Percentiles rank a stretch among this genome's conserved stretches.
phyloP scores from a whole-genome alignment of 2,888 invertebrate species.

The Synergus laeviventris region DNA sequence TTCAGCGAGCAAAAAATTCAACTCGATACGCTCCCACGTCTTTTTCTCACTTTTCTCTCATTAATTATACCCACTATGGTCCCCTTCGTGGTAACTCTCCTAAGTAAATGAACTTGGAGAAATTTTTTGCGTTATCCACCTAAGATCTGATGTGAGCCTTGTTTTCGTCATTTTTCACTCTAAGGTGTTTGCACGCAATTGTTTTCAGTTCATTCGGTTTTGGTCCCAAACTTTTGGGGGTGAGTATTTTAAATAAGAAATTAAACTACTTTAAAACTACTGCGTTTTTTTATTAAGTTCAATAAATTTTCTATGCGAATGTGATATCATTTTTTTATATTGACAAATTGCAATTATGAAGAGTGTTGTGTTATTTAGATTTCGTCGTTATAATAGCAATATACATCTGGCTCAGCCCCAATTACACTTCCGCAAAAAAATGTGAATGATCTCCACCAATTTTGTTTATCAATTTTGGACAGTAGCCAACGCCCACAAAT shows the following conservation, averaged over 20 bases:
- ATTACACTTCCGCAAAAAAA: not conserved
- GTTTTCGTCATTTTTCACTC: not conserved
- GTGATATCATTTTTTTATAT: too few species aligned
- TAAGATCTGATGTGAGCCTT: too few species aligned
- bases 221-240: too few species aligned
- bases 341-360: too few species aligned
- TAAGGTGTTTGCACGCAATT: not conserved
- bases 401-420: not conserved
- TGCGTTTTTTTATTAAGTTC: not conserved
- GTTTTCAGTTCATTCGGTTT: not conserved
- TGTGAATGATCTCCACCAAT: not conserved
- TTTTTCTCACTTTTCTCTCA: slow-evolving; percentile 18
- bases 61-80: slow-evolving; percentile 3
- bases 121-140: not conserved
- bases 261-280: too few species aligned
- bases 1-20: slow-evolving; percentile 22
- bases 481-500: slow-evolving; percentile 5
- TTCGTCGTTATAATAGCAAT: not conserved
- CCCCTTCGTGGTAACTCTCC: not conserved
- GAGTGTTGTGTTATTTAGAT: not conserved
- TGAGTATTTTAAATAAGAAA: too few species aligned
- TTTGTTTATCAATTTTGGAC: not conserved
- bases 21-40: slow-evolving; percentile 27
- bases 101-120: slow-evolving; percentile 14
- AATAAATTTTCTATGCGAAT: not conserved